phyloP scores from a whole-genome alignment of 1,140 invertebrate species.

The Lerema accius region DNA sequence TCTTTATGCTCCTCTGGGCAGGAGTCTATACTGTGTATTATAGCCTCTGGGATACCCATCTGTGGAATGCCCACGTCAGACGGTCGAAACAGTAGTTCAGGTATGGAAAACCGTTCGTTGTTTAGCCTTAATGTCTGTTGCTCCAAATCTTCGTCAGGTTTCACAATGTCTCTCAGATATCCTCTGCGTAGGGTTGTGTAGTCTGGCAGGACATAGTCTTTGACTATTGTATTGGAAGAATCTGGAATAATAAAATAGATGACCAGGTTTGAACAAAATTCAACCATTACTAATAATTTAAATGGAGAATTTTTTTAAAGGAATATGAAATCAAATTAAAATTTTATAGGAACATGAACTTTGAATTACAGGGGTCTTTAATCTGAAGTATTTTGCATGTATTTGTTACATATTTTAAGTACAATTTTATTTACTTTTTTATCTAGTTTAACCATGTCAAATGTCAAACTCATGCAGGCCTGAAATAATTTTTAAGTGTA shows the following conservation, averaged over 20 bases:
- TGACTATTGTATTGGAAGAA: slow-evolving; percentile 84
- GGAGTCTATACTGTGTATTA: slow-evolving; percentile 88
- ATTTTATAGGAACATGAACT: too few species aligned
- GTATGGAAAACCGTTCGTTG: slow-evolving; percentile 96
- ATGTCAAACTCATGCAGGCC: too few species aligned
- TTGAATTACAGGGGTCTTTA: too few species aligned
- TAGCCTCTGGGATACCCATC: slow-evolving; percentile 96
- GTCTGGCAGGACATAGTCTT: slow-evolving; percentile 98
- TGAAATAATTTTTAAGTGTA: too few species aligned
- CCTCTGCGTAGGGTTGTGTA: slow-evolving; percentile 94
- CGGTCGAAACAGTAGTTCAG: slow-evolving; percentile 97
- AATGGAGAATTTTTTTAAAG: too few species aligned
- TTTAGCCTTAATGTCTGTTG: slow-evolving; percentile 93
- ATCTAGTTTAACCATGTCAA: too few species aligned
- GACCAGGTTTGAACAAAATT: too few species aligned
- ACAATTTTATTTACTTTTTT: too few species aligned
- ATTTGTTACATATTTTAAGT: too few species aligned
- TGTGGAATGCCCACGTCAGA: slow-evolving; percentile 97
- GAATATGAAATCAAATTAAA: too few species aligned
- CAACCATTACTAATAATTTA: too few species aligned
- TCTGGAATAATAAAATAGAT: slow-evolving; percentile 43
- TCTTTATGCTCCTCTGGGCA: slow-evolving; percentile 91
- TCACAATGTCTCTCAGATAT: slow-evolving; percentile 85
- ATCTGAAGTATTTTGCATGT: too few species aligned
- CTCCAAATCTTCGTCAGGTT: slow-evolving; percentile 84